A percentile compares a stretch with the other conserved stretches of the same genome.
phyloP scores from a whole-genome alignment of 2,888 invertebrate species.

The Cancer borealis region DNA sequence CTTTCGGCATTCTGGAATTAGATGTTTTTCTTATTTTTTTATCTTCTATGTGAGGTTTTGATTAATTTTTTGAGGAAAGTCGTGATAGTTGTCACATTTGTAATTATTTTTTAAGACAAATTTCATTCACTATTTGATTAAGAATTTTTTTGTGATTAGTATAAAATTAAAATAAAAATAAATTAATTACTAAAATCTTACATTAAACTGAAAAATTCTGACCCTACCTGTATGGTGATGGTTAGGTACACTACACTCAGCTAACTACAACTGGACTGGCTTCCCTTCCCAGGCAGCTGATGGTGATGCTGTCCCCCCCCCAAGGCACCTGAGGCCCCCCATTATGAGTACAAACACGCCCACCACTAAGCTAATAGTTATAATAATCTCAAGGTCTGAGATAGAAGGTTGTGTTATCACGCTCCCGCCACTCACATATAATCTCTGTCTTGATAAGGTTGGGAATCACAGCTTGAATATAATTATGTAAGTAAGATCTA shows the following conservation, averaged over 20 bases:
- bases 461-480: neutral
- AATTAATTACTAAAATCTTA: neutral
- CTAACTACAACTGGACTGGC: neutral
- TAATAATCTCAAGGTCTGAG: constrained; percentile 7
- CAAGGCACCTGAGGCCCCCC: neutral
- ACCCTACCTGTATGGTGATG: neutral
- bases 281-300: neutral
- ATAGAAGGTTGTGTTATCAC: constrained; percentile 8
- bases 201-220: neutral
- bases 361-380: neutral
- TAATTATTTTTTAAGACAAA: neutral
- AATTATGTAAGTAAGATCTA: constrained; percentile 15
- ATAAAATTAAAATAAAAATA: neutral
- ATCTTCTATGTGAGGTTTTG: too few relatives aligned
- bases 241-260: neutral
- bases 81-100: neutral
- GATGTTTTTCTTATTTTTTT: neutral
- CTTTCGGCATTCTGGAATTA: constrained; percentile 68
- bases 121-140: neutral
- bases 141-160: neutral
- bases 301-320: neutral
- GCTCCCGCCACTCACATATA: neutral
- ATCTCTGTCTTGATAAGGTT: neutral
- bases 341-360: neutral
- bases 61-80: neutral